Conservation (phyloP, 2,113 vertebrate genomes). For the Gallinago paraguaiae region DNA sequence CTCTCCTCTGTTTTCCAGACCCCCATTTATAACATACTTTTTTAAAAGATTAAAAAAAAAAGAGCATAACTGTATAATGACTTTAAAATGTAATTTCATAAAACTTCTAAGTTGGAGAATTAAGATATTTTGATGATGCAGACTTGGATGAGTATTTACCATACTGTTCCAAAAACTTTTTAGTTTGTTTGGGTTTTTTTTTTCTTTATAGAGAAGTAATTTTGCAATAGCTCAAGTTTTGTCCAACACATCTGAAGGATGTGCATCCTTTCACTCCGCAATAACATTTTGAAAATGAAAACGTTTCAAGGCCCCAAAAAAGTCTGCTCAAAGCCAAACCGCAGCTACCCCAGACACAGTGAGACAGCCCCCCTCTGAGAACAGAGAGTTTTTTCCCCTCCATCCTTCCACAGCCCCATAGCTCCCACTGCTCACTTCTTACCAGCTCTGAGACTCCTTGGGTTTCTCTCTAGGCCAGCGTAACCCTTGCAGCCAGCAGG, state of each 20-base stretch:
- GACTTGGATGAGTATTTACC: not conserved
- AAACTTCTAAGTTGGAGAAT: not conserved
- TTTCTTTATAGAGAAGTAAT: not conserved
- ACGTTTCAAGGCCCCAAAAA: not conserved
- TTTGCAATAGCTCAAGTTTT: not conserved
- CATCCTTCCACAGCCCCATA: not conserved
- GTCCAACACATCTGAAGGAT: not conserved
- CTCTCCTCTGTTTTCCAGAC: not conserved
- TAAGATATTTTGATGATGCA: not conserved
- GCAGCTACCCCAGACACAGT: not conserved
- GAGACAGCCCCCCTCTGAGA: not conserved
- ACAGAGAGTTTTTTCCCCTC: not conserved
- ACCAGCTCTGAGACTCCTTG: not conserved
- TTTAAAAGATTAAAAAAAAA: not conserved
- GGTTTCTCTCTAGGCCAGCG: not conserved
- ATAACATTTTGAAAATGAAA: not conserved
- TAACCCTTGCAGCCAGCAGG: not conserved
- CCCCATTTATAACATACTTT: not conserved
- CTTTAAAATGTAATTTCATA: not conserved
- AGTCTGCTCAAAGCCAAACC: not conserved
- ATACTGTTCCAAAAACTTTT: not conserved
- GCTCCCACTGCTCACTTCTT: not conserved
- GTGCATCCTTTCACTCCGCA: not conserved
- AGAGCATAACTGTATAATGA: not conserved
- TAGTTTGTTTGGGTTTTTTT: too few relatives aligned